Conservation (phyloP, 2,797 vertebrate species). For the Sebastes oblongus region DNA sequence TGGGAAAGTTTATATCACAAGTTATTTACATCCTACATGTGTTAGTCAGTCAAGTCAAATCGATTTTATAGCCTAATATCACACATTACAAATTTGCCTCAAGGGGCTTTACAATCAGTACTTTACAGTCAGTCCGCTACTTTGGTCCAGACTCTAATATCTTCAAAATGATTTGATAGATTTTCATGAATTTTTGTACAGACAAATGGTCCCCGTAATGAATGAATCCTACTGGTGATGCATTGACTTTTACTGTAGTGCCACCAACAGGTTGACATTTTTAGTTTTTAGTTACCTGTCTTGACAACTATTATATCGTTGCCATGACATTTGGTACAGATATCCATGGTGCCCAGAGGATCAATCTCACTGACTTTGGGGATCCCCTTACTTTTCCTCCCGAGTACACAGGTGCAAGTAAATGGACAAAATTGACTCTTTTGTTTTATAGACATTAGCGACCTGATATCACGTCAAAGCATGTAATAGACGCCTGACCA, state of each 20-base stretch:
- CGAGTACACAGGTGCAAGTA: background rate
- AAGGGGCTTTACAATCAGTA: too few species aligned
- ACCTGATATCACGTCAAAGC: too few species aligned
- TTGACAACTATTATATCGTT: background rate
- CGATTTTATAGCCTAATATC: too few species aligned
- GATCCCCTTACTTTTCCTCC: background rate
- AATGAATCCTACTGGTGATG: background rate
- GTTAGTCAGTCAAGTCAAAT: background rate
- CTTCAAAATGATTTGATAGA: background rate
- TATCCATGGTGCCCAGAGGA: background rate
- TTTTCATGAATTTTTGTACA: background rate
- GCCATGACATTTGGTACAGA: background rate
- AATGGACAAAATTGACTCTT: background rate
- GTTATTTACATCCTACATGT: conserved; percentile 8
- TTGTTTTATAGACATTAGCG: background rate
- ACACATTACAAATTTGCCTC: too few species aligned
- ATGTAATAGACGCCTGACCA: too few species aligned
- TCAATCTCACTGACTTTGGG: background rate
- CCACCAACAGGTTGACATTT: background rate
- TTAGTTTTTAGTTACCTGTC: background rate
- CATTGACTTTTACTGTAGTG: background rate
- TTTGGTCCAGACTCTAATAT: background rate
- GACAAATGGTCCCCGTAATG: too few species aligned
- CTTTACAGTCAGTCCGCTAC: background rate
- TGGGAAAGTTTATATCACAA: background rate